Evolutionary conservation across 92 coral and sea anemone genomes (phyloP), one percentile per base, ranked within the genome.

Genomic region (Parazoanthus darwini): DNA sequence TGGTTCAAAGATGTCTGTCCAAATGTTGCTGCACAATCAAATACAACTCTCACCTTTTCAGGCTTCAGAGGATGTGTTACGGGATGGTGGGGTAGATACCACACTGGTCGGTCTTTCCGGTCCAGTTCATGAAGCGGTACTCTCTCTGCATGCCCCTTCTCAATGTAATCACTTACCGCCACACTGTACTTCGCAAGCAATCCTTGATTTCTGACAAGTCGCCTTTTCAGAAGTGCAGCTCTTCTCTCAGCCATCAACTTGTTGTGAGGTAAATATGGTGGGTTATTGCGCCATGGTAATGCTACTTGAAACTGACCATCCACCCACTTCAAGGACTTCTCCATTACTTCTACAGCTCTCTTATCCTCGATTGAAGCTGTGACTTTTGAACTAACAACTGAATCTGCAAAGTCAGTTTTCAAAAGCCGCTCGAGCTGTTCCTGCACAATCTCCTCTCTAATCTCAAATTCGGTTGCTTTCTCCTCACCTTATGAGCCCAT

Each of bases 21-120:
- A n/a, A n/a, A n/a, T n/a, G n/a, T n/a, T n/a, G n/a, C n/a, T n/a
- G n/a, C n/a, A 29, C 95, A 90, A 87, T 93, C 94, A 79, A 74
- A 80, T 20, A 88, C 95, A 15, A 90, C 88, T 44, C 87, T 56
- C 51, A 83, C 91, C 82, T 93, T 93, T 18, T 80, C 90, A 15
- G 95, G 93, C 33, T 93, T 93, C 38, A 84, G 54, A 1, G 91
- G 90, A 38, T 90, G 95, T 4, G 51, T 77, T 8, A 90, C 93
- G 2, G 93, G 93, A 65, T 92, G 91, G 78, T 92, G 89, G 14
- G 93, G 91, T 8, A 92, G 88, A 86, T 90, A 88, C 93, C 94
- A 92, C 8, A 86, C 71, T 22, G 94, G 87, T 82, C 72, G n/a
- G 54, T 86, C 90, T 3, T 36, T 44, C 13, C 48, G 56, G 46